Base-by-base conservation (phyloP, 30 jellyfish, hydroid and myxozoan genomes). In the Aurelia coerulea region DNA sequence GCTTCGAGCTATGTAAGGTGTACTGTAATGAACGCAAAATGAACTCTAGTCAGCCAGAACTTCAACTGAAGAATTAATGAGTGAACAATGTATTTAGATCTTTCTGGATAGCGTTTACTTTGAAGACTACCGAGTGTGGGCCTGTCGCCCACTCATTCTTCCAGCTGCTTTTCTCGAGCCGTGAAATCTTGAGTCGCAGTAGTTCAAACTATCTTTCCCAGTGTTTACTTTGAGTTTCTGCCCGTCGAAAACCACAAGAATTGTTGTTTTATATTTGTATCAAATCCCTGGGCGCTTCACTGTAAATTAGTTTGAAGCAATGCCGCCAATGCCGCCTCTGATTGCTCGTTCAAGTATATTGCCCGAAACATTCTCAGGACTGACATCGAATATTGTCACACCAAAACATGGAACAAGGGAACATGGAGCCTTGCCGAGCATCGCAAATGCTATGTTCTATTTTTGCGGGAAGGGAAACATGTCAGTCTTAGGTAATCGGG, bases 61-160 rank as follows among this genome's bases (percentile, higher is more conserved):
- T 46, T 46, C 56, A 46, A 46, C 70, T 60, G 35, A n/a, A 60
- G 70, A 12, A 60, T 60, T 17, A 60, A n/a, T 60, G 35, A 60
- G 35, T 0, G 70, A 60, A 23, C 70, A 60, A 60, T 23, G 31
- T 23, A 31, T 65, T 42, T 78, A 77, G 32, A 60, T 39, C 68
- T 77, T 77, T 64, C 80, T 79, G 35, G 31, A 17, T 60, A 34
- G 64, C 73, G 89, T 32, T 49, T 73, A 70, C 62, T 37, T 78
- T 73, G 69, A 12, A 65, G 42, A 39, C 78, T 50, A 76, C 76
- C 71, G 90, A 65, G 80, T 78, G 95, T 80, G 95, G 95, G 95
- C 95, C 81, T 76, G 79, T 86, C 95, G 95, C 95, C 95, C 95
- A 86, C 95, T 86, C 95, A 86, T 65, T 66, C 88, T 66, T 76